Base-by-base conservation (phyloP, 2,888 invertebrate species). In the Lochmaea crataegi region DNA sequence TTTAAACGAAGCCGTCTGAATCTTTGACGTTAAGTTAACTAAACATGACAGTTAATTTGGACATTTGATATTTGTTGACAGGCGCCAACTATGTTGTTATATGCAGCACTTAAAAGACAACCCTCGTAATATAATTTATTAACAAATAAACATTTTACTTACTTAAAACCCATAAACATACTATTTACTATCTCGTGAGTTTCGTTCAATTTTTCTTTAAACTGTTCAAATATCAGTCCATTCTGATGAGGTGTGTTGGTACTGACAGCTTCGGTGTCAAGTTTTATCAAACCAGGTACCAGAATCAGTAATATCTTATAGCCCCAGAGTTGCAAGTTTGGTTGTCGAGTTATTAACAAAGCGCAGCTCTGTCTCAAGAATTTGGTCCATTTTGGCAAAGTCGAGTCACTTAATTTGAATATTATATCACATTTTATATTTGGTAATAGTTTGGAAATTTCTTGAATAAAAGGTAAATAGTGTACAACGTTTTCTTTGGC, bases 91-190 rank as follows among this genome's bases (percentile, higher is more conserved):
- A 38, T 38, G 32, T 38, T 38, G 32, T 38, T 38, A 38, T 9
- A 38, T 38, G 9, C 0, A 32, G 6, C 32, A 5, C 4, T 32
- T 32, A 32, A 32, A 32, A 38, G 7, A 38, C 1, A 38, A 38
- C 7, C 6, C 9, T 7, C 1, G 9, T 38, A 38, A 38, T 9
- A 38, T 38, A 38, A 7, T 9, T 7, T 7, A 38, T 38, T 38
- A 7, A 38, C 0, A 67, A 75, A 41, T 56, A 11, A 60, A 66
- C 53, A 45, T 56, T 32, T 18, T 45, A 73, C 85, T 83, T 84
- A 90, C 90, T 87, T 89, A 77, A 89, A 89, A 71, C 88, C 90
- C 75, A 85, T 83, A 9, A 91, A 82, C 84, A 90, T 87, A 10
- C 87, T 85, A 76, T 88, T 87, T n/a, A 91, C 88, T 69, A 90